phyloP scores from a whole-genome alignment of 1,140 invertebrate species.

The Yoshiicerus persimilis region DNA sequence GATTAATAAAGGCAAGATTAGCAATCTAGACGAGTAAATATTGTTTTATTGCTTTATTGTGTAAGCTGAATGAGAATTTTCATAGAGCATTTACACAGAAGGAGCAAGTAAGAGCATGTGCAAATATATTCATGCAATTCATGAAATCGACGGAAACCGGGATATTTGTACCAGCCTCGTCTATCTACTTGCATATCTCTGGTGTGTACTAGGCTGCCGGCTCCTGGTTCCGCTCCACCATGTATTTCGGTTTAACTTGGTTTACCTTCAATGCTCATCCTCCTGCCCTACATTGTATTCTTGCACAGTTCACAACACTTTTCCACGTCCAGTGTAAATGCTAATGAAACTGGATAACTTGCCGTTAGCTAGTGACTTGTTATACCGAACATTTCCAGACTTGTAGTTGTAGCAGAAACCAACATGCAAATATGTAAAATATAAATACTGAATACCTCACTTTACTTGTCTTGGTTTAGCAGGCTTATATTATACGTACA shows the following conservation, averaged over 20 bases:
- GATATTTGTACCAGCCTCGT: background rate
- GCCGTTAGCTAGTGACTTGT: background rate
- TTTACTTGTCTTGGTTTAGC: too few species aligned
- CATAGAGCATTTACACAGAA: background rate
- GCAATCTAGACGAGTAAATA: background rate
- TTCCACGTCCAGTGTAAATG: background rate
- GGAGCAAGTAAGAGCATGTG: background rate
- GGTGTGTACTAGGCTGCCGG: too few species aligned
- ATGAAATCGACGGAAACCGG: background rate
- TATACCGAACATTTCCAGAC: too few species aligned
- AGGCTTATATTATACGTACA: too few species aligned
- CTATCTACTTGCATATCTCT: background rate
- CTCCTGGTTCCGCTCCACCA: background rate
- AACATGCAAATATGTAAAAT: too few species aligned
- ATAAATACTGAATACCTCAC: too few species aligned
- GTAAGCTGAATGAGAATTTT: background rate
- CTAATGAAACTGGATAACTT: background rate
- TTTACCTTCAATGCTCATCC: background rate
- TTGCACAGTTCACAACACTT: background rate
- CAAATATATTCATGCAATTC: background rate
- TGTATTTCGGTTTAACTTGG: background rate
- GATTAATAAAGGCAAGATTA: constrained; percentile 12
- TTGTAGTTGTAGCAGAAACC: too few species aligned
- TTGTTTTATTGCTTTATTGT: background rate
- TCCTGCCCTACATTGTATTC: background rate